Evolutionary conservation across 2,888 invertebrate species (phyloP).

Genomic region (Norana najaformis): DNA sequence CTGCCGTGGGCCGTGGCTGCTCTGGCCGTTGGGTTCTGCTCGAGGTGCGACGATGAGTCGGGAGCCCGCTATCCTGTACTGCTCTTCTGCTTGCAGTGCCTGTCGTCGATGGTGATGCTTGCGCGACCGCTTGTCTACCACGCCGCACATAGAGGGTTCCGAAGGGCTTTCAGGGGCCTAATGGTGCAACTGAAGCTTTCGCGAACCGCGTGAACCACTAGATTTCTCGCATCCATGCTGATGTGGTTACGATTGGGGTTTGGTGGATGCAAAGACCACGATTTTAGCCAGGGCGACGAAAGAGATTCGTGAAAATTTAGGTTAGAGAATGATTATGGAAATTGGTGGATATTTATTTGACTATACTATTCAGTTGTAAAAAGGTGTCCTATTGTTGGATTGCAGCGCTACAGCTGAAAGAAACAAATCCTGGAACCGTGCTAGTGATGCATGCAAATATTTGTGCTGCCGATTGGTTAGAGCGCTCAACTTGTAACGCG

Average conservation of each 20-base stretch:
- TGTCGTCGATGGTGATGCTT: neutral
- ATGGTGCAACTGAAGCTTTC: neutral
- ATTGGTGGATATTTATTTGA: neutral
- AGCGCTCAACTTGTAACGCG: too few species aligned
- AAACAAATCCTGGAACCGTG: neutral
- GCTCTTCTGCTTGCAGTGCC: constrained; percentile 20
- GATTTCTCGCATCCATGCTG: too few species aligned
- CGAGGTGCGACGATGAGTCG: neutral
- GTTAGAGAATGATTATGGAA: neutral
- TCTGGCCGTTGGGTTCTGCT: neutral
- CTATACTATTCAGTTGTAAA: neutral
- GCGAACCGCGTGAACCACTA: too few species aligned
- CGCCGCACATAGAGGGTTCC: neutral
- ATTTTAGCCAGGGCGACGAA: neutral
- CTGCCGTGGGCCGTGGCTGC: constrained; percentile 21
- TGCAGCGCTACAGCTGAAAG: neutral
- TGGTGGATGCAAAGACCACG: too few species aligned
- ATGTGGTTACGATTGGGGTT: too few species aligned
- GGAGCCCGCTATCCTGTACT: neutral
- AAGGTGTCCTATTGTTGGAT: neutral
- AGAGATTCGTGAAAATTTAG: neutral
- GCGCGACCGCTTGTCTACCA: constrained; percentile 18
- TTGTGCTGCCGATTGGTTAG: too few species aligned
- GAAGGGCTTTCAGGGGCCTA: neutral
- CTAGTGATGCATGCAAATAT: too few species aligned